These are phyloP conservation scores for Brachystomella parvula DNA, from an alignment of 1,140 invertebrate genomes.

Conservation along the genomic window DNA sequence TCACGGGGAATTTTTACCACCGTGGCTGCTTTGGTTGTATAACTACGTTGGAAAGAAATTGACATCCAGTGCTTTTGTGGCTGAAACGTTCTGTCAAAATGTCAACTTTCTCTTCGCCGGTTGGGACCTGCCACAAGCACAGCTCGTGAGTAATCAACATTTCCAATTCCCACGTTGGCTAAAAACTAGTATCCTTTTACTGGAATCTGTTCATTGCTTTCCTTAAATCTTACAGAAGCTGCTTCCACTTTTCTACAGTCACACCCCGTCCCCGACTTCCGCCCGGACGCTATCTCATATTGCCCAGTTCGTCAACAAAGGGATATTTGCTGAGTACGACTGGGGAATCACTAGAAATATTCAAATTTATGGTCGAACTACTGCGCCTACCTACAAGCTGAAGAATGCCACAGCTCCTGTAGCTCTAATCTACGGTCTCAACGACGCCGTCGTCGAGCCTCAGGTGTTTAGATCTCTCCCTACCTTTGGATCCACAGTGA, in stretches of 20 bases:
- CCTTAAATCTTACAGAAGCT: conserved; percentile 49
- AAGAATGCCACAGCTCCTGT: conserved; percentile 50
- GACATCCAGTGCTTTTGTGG: conserved; percentile 23
- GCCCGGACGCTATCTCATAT: conserved; percentile 69
- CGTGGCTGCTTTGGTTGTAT: conserved; percentile 22
- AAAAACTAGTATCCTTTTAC: background rate
- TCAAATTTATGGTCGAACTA: conserved; percentile 44
- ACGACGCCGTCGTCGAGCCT: conserved; percentile 31
- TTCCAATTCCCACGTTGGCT: background rate
- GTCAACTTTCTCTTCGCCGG: conserved; percentile 31
- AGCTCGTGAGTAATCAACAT: background rate
- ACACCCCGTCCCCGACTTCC: conserved; percentile 75
- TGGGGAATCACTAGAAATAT: conserved; percentile 43
- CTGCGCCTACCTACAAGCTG: conserved; percentile 51
- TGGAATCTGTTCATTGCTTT: conserved; percentile 3
- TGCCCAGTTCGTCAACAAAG: conserved; percentile 56
- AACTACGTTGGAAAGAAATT: conserved; percentile 22
- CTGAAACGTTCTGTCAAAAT: conserved; percentile 26
- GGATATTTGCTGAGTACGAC: conserved; percentile 42
- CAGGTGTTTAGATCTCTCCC: background rate
- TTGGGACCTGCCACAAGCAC: conserved; percentile 18
- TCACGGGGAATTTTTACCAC: conserved; percentile 30
- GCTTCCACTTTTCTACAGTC: conserved; percentile 63
- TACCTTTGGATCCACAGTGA: background rate
- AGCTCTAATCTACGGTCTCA: conserved; percentile 25